A percentile compares a stretch with the other conserved stretches of the same genome.
Evolutionary conservation across 2,888 invertebrate genomes (phyloP).

Genomic region (Pycnomerus fuliginosus): DNA sequence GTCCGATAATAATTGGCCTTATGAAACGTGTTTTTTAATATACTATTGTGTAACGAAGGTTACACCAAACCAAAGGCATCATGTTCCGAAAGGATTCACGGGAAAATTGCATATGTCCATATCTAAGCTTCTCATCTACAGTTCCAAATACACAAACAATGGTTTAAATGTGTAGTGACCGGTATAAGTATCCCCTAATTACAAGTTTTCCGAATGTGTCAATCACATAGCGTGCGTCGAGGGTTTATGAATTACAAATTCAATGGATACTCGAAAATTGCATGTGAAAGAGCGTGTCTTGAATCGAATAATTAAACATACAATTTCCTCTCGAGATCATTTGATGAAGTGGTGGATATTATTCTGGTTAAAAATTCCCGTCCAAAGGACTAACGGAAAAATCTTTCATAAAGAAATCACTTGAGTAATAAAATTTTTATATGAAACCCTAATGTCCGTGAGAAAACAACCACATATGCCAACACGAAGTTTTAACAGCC

Average conservation of each 20-base stretch:
- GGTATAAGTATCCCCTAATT: conserved; percentile 20
- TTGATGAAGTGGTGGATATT: neutral
- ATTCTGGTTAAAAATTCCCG: neutral
- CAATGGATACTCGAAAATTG: conserved; percentile 8
- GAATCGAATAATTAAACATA: neutral
- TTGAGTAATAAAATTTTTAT: conserved; percentile 35
- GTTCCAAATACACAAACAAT: conserved; percentile 18
- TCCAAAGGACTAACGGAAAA: neutral
- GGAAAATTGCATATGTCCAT: conserved; percentile 13
- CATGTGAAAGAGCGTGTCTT: conserved; percentile 14
- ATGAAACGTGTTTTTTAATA: too few relatives aligned
- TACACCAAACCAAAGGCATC: neutral
- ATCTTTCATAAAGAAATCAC: conserved; percentile 28
- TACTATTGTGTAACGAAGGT: too few relatives aligned
- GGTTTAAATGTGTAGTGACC: conserved; percentile 15
- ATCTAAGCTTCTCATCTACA: conserved; percentile 11
- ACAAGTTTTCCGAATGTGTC: conserved; percentile 22
- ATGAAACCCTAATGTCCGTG: conserved; percentile 49
- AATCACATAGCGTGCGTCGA: conserved; percentile 24
- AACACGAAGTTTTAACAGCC: conserved; percentile 44
- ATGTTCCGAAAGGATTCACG: conserved; percentile 13
- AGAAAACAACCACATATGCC: conserved; percentile 48
- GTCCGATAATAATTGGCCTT: too few relatives aligned
- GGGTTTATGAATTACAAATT: conserved; percentile 18
- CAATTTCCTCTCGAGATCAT: neutral